Evolutionary conservation across 37 sponge, comb jelly and placozoan species (phyloP).

Genomic region (Dysidea cf. avara): DNA sequence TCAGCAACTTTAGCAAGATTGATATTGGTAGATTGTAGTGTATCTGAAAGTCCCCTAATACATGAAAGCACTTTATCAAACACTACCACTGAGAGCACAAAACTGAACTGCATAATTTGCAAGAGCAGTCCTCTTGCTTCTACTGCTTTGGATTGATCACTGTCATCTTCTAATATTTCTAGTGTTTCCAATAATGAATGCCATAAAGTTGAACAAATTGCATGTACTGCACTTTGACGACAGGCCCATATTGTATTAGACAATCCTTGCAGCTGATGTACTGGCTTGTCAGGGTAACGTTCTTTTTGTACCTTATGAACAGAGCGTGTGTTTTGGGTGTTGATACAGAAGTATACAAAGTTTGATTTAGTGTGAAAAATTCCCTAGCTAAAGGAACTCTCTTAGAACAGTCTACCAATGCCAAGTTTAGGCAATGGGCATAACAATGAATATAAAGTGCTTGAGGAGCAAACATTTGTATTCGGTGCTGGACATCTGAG

Average conservation of each 20-base stretch:
- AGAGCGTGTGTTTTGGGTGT: conserved; percentile 22
- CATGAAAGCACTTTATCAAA: conserved; percentile 13
- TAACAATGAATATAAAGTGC: conserved; percentile 23
- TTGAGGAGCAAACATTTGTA: conserved; percentile 23
- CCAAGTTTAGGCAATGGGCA: conserved; percentile 19
- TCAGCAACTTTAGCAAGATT: conserved; percentile 31
- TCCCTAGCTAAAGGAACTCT: conserved; percentile 12
- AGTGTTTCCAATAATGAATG: conserved; percentile 14
- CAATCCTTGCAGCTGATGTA: conserved; percentile 32
- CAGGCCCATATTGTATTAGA: conserved; percentile 48
- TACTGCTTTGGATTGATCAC: conserved; percentile 12
- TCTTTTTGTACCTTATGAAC: conserved; percentile 36
- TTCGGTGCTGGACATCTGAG: conserved; percentile 23
- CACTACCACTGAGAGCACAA: conserved; percentile 21
- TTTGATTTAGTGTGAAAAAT: conserved; percentile 32
- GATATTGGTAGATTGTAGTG: conserved; percentile 16
- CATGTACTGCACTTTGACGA: conserved; percentile 23
- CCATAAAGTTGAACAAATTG: conserved; percentile 15
- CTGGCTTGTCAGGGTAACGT: conserved; percentile 31
- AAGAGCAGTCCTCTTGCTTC: conserved; percentile 25
- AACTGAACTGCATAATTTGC: conserved; percentile 6
- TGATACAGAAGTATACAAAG: conserved; percentile 39
- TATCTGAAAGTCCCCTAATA: conserved; percentile 20
- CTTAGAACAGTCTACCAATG: conserved; percentile 27
- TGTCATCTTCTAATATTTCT: conserved; percentile 10